Evolutionary conservation across 2,888 invertebrate genomes (phyloP).

Genomic region (Lycia hirtaria): DNA sequence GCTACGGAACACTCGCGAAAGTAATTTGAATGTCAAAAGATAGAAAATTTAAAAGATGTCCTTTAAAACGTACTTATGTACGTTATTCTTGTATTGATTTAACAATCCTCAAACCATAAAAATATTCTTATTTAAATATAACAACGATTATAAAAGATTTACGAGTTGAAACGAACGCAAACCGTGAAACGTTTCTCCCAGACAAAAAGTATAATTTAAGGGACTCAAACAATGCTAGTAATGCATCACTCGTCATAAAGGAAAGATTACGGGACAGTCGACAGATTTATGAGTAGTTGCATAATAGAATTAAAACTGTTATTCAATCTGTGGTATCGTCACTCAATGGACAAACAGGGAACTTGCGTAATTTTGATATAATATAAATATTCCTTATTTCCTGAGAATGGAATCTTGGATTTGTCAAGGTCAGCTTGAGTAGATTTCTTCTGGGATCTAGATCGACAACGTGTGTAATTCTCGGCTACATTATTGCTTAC

Average conservation of each 20-base stretch:
- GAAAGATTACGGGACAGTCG: slow-evolving; percentile 68
- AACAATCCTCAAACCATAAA: not conserved
- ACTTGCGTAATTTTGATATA: no score
- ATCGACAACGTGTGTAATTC: no score
- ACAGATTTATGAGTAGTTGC: slow-evolving; percentile 77
- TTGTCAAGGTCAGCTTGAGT: no score
- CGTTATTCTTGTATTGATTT: not conserved
- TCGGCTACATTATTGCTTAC: no score
- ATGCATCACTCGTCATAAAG: slow-evolving; percentile 83
- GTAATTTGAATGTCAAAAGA: no score
- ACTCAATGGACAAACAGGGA: slow-evolving; percentile 19
- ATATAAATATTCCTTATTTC: no score
- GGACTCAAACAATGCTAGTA: slow-evolving; percentile 69
- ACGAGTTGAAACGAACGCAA: slow-evolving; percentile 22
- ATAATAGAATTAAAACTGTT: slow-evolving; percentile 55
- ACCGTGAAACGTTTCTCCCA: slow-evolving; percentile 18
- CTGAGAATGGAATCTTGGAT: no score
- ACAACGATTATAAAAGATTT: slow-evolving; percentile 28
- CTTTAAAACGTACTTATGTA: no score
- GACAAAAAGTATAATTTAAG: slow-evolving; percentile 64
- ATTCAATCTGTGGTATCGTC: slow-evolving; percentile 40
- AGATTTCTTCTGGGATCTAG: no score
- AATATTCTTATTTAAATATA: slow-evolving; percentile 14
- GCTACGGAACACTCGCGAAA: no score
- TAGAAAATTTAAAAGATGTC: no score